Evolutionary conservation across 2,888 invertebrate species (phyloP).

Genomic region (Aricia artaxerxes): DNA sequence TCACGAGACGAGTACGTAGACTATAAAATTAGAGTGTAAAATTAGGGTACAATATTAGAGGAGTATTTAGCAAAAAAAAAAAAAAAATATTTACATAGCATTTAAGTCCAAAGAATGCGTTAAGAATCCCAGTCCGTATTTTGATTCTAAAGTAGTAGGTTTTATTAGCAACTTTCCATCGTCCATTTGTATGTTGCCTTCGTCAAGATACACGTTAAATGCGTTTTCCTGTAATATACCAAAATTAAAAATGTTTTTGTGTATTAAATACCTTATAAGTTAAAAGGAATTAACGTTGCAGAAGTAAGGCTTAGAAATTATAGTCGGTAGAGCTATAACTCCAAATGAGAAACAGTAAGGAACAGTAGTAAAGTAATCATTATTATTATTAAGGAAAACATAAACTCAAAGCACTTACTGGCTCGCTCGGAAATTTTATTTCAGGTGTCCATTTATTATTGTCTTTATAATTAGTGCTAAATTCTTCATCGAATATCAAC

Average conservation of each 20-base stretch:
- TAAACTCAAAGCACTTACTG: slow-evolving; percentile 67
- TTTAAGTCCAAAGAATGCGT: slow-evolving; percentile 63
- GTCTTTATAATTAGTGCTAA: slow-evolving; percentile 65
- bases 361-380: not conserved
- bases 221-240: slow-evolving; percentile 81
- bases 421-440: slow-evolving; percentile 80
- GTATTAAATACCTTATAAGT: not conserved
- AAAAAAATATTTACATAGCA: slow-evolving; percentile 51
- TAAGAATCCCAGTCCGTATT: slow-evolving; percentile 76
- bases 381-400: too few species aligned
- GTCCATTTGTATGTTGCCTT: slow-evolving; percentile 73
- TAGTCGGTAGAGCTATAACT: too few species aligned
- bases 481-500: slow-evolving; percentile 83
- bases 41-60: too few species aligned
- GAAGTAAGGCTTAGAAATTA: not conserved
- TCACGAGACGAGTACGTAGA: too few species aligned
- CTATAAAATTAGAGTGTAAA: too few species aligned
- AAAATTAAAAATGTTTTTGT: too few species aligned
- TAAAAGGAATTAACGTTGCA: not conserved
- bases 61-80: not conserved
- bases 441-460: slow-evolving; percentile 79
- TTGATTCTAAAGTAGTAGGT: slow-evolving; percentile 79
- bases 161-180: slow-evolving; percentile 81
- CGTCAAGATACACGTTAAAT: slow-evolving; percentile 84
- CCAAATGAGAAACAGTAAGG: too few species aligned